A percentile compares a stretch with the other conserved stretches of the same genome.
phyloP scores from a whole-genome alignment of 2,888 invertebrate species.

The Campaea margaritaria region DNA sequence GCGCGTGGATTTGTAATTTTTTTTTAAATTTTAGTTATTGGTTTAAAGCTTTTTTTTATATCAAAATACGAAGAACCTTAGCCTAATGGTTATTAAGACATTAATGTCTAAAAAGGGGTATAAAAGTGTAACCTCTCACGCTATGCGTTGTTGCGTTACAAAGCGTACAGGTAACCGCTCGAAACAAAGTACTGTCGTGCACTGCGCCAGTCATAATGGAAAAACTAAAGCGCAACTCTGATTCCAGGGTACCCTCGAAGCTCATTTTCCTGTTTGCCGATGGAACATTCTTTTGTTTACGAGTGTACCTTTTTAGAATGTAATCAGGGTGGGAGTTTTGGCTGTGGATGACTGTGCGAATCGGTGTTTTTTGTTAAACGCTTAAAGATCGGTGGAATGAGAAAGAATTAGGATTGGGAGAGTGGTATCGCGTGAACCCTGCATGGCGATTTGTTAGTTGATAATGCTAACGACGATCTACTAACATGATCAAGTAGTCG shows the following conservation, averaged over 20 bases:
- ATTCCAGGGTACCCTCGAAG: conserved; percentile 36
- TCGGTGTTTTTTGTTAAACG: conserved; percentile 6
- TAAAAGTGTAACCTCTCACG: no score
- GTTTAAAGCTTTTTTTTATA: no score
- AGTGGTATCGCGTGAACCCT: no score
- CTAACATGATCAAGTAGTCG: no score
- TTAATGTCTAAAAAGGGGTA: no score
- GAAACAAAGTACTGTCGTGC: conserved; percentile 4
- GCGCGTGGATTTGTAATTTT: no score
- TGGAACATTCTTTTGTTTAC: conserved; percentile 44
- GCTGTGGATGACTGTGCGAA: conserved; percentile 24
- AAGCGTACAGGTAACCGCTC: background rate
- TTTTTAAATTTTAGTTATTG: no score
- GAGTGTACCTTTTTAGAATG: conserved; percentile 45
- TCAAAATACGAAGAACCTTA: no score
- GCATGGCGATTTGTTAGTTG: no score
- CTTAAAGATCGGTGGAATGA: background rate
- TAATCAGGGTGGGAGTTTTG: conserved; percentile 32
- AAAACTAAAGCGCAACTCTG: conserved; percentile 53
- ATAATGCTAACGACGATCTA: no score
- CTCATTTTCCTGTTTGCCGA: conserved; percentile 41
- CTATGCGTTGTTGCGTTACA: no score
- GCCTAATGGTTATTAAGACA: no score
- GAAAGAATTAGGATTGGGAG: background rate
- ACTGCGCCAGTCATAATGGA: conserved; percentile 54